Conservation (phyloP, 2,113 vertebrate genomes). For the Oryzias curvinotus region DNA sequence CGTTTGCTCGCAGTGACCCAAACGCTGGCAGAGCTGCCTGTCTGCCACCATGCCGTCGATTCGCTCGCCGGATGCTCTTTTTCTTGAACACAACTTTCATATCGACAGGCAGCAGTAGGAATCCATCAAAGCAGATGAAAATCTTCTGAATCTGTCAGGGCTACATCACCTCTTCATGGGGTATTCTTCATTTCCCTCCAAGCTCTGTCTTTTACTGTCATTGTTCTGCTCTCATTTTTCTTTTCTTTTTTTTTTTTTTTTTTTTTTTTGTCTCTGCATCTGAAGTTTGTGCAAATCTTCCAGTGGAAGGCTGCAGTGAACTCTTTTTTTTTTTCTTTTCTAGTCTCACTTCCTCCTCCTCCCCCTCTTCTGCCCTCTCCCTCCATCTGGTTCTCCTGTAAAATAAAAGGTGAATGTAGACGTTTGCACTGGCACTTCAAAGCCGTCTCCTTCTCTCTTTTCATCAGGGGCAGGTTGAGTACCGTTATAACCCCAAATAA, state of each 20-base stretch:
- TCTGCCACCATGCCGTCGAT: constrained; percentile 3
- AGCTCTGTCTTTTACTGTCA: constrained; percentile 27
- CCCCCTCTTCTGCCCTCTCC: not conserved
- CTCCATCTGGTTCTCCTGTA: constrained; percentile 29
- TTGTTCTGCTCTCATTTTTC: constrained; percentile 10
- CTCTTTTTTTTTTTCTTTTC: constrained; percentile 1
- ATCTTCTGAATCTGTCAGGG: constrained; percentile 29
- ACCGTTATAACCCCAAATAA: constrained; percentile 45
- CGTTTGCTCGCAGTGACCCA: constrained; percentile 4
- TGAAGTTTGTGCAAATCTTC: constrained; percentile 21
- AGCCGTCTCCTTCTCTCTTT: constrained; percentile 41
- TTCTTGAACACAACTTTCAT: constrained; percentile 5
- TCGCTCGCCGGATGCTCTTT: constrained; percentile 22
- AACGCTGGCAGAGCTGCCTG: constrained; percentile 3
- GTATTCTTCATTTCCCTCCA: constrained; percentile 30
- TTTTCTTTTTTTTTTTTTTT: too few relatives aligned
- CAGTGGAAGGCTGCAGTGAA: constrained; percentile 35
- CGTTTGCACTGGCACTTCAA: constrained; percentile 53
- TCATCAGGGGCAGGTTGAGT: constrained; percentile 45
- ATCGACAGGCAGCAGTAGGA: constrained; percentile 28
- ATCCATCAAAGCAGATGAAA: constrained; percentile 34
- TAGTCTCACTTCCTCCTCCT: constrained; percentile 11
- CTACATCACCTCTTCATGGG: constrained; percentile 11
- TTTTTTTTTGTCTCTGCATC: constrained; percentile 7
- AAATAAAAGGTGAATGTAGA: constrained; percentile 57